These are phyloP conservation scores for Drosophila longiperda DNA, from an alignment of 2,888 invertebrate genomes.

Conservation along the genomic window DNA sequence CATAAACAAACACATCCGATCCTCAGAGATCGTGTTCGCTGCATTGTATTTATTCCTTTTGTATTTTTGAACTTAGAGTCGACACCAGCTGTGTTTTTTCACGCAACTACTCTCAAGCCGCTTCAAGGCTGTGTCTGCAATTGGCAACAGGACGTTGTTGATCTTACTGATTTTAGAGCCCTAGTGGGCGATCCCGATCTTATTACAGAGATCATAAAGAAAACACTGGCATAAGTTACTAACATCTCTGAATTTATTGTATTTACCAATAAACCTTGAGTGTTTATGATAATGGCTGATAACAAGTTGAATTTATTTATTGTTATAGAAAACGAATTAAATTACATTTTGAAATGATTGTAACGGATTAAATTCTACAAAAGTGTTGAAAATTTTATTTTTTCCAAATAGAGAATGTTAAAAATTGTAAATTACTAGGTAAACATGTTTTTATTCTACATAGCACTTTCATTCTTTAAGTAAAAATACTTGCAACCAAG, in stretches of 20 bases:
- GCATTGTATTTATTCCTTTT: constrained; percentile 45
- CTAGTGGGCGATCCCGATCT: constrained; percentile 39
- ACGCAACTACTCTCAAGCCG: constrained; percentile 24
- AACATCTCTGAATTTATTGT: neutral
- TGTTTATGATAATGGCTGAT: neutral
- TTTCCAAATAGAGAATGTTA: neutral
- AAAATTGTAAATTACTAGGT: neutral
- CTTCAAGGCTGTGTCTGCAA: constrained; percentile 52
- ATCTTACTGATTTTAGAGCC: constrained; percentile 6
- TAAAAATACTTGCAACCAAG: neutral
- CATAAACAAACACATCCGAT: constrained; percentile 68
- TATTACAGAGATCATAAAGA: constrained; percentile 37
- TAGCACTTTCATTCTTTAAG: neutral
- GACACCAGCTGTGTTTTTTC: constrained; percentile 70
- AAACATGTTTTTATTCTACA: no score
- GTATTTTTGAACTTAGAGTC: constrained; percentile 10
- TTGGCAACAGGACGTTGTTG: constrained; percentile 20
- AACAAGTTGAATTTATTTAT: neutral
- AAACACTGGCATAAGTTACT: constrained; percentile 13
- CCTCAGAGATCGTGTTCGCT: constrained; percentile 50
- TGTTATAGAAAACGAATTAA: neutral
- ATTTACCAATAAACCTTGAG: neutral
- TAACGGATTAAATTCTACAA: neutral
- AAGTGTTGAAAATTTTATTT: neutral
- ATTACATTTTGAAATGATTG: neutral